Conservation (phyloP, 1,140 invertebrate species). For the Ips typographus region DNA sequence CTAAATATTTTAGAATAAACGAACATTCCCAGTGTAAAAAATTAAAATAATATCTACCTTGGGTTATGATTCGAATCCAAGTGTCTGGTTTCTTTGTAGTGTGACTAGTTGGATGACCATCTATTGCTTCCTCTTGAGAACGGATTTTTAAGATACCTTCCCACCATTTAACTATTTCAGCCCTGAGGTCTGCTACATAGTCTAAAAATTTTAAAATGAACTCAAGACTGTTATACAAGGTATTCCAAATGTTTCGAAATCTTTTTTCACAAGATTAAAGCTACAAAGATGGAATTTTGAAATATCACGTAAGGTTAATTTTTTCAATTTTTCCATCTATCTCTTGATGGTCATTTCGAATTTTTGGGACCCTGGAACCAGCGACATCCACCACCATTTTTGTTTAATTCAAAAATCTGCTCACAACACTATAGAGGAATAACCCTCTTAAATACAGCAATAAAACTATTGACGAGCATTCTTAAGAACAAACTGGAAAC, state of each 20-base stretch:
- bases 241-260: background rate
- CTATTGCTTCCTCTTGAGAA: constrained; percentile 19
- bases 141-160: constrained; percentile 53
- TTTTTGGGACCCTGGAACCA: too few species aligned
- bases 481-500: too few species aligned
- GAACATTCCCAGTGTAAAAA: background rate
- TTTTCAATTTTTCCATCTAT: too few species aligned
- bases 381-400: too few species aligned
- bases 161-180: constrained; percentile 94
- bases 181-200: constrained; percentile 85
- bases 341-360: too few species aligned
- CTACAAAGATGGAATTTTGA: too few species aligned
- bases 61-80: constrained; percentile 83
- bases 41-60: constrained; percentile 53
- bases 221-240: background rate
- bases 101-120: constrained; percentile 10
- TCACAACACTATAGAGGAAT: too few species aligned
- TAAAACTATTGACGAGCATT: too few species aligned
- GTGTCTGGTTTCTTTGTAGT: constrained; percentile 39
- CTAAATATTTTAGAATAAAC: constrained; percentile 13
- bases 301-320: too few species aligned
- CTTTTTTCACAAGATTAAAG: background rate
- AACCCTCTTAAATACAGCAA: too few species aligned
- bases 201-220: constrained; percentile 54
- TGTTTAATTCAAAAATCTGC: too few species aligned